Percentiles rank a stretch among this genome's conserved stretches.
phyloP scores from a whole-genome alignment of 2,888 invertebrate genomes.

The Electrophaes corylata region DNA sequence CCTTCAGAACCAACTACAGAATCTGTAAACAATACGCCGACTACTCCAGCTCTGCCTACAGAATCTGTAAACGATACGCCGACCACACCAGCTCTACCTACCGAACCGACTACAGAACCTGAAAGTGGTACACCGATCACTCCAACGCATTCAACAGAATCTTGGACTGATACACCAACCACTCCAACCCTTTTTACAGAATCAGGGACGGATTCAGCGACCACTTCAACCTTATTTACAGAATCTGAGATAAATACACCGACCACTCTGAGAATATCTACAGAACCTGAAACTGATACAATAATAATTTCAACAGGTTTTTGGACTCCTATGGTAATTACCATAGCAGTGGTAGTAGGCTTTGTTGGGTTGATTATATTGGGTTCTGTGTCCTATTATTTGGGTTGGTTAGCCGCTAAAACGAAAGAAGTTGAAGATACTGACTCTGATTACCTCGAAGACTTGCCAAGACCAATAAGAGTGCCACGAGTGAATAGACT shows the following conservation, averaged over 20 bases:
- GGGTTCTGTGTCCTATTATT: slow-evolving; percentile 43
- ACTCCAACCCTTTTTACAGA: background rate
- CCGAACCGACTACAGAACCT: slow-evolving; percentile 11
- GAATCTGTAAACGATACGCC: background rate
- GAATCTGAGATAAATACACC: slow-evolving; percentile 1
- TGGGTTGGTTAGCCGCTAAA: slow-evolving; percentile 45
- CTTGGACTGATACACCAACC: slow-evolving; percentile 9
- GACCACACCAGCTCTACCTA: background rate
- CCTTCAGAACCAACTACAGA: no score
- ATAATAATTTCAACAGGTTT: slow-evolving; percentile 29
- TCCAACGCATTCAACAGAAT: slow-evolving; percentile 1
- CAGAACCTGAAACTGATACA: background rate
- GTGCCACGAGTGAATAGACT: slow-evolving; percentile 49
- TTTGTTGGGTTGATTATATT: slow-evolving; percentile 44
- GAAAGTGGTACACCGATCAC: slow-evolving; percentile 7
- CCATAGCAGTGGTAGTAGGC: slow-evolving; percentile 44
- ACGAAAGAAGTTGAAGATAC: slow-evolving; percentile 26
- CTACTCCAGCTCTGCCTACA: no score
- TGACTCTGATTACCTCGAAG: slow-evolving; percentile 39
- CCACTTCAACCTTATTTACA: background rate
- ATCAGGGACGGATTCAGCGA: slow-evolving; percentile 6
- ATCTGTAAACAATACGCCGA: no score
- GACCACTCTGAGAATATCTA: background rate
- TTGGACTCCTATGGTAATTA: slow-evolving; percentile 53
- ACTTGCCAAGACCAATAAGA: slow-evolving; percentile 43